Evolutionary conservation across 2,113 vertebrate genomes (phyloP), one percentile per base, ranked within the genome.

Genomic region (Coreoperca whiteheadi): DNA sequence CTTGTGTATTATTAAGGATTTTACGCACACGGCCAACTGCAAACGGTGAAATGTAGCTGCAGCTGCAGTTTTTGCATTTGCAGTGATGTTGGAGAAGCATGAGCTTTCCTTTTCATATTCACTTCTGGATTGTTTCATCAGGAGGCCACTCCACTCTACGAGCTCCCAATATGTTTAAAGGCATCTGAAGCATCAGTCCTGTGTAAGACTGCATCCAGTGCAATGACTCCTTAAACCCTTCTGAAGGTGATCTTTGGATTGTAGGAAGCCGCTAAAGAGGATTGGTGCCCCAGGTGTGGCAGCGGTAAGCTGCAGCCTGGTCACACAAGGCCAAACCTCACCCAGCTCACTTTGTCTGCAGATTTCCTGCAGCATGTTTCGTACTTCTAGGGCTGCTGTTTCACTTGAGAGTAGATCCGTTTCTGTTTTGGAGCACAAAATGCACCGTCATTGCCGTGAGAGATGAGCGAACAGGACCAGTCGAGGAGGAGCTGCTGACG

Each of bases 221-320:
- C 28, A 28, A 4, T 73, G 77, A 79, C 67, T 83, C 37, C 43
- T 78, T 89, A 78, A 89, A 89, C 71, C 83, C 30, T 67, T 43
- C n/a, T 82, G 75, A 75, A 90, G 89, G 81, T 87, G 83, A 88
- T 91, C 80, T 89, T 81, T 92, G 77, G 82, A 87, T 88, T 86
- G 77, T 25, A 32, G 53, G 74, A 77, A 64, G 69, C 15, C 66
- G 66, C 78, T 75, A 88, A 86, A 93, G 81, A 88, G 89, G 92
- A 90, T 92, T 86, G 85, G 25, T 69, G 68, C 64, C 81, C 81
- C 82, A 79, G 85, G 69, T 88, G 77, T 21, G 61, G 60, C 68
- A 4, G 63, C 66, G 20, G 20, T 91, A 88, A 80, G 89, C 84
- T 75, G 59, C 66, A 51, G 60, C 48, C 74, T 86, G 80, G 86